These are phyloP conservation scores for Muscicapa comitata DNA, from an alignment of 2,797 vertebrate genomes.

Conservation along the genomic window DNA sequence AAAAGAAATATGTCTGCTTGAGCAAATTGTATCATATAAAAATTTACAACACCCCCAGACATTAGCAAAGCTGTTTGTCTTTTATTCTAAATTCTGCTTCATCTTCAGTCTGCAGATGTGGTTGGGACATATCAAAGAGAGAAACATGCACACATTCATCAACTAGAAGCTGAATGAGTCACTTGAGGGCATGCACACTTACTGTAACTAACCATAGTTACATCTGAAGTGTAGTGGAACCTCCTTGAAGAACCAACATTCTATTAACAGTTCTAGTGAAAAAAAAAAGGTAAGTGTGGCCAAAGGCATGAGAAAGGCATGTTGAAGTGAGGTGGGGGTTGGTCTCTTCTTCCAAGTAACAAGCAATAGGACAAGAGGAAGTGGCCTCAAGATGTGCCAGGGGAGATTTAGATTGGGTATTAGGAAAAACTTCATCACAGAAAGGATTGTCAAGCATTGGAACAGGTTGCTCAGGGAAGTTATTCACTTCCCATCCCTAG, in stretches of 20 bases:
- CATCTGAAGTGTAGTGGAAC: background rate
- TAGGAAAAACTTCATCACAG: background rate
- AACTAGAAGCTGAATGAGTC: background rate
- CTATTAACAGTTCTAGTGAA: background rate
- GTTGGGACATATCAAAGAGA: background rate
- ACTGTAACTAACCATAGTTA: background rate
- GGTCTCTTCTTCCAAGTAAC: background rate
- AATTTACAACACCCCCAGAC: background rate
- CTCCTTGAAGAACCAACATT: background rate
- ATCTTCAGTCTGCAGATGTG: background rate
- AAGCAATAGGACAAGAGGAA: background rate
- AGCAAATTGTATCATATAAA: slow-evolving; percentile 36
- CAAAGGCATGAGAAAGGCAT: background rate
- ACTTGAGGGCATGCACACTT: background rate
- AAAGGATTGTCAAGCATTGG: background rate
- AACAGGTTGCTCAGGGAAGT: background rate
- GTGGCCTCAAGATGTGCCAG: background rate
- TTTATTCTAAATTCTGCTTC: background rate
- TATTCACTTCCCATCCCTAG: background rate
- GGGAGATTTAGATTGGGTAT: background rate
- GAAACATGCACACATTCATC: background rate
- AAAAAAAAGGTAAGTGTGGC: background rate
- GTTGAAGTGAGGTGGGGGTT: accelerated
- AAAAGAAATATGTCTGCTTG: background rate
- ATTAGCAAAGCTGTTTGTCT: background rate